Conservation (phyloP, 2,113 vertebrate species). For the Dipodomys stephensi region DNA sequence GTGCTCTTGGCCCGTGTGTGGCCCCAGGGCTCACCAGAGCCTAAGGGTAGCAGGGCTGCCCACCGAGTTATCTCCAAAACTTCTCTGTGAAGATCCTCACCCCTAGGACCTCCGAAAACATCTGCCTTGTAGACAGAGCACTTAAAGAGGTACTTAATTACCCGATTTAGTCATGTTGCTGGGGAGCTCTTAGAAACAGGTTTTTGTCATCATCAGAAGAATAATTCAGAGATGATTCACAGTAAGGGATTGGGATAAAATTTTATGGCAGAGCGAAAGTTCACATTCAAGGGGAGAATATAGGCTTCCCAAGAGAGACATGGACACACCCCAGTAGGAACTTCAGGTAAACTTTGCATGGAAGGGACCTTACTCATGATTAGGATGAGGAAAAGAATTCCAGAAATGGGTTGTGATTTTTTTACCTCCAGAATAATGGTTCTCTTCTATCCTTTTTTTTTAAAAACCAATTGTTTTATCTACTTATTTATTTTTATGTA, state of each 20-base stretch:
- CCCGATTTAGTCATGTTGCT: neutral
- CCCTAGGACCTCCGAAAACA: neutral
- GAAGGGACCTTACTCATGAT: neutral
- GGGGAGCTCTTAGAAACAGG: neutral
- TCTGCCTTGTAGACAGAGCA: neutral
- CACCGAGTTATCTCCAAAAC: neutral
- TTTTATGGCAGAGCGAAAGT: neutral
- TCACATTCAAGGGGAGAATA: neutral
- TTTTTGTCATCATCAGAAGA: neutral
- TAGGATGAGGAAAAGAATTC: neutral
- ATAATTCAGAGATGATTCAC: neutral
- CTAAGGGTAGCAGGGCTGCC: neutral
- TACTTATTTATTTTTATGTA: too few species aligned
- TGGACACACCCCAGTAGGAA: neutral
- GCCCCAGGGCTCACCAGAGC: fast-evolving
- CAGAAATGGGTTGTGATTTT: too few species aligned
- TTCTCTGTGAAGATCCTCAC: neutral
- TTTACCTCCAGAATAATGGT: too few species aligned
- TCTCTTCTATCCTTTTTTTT: neutral
- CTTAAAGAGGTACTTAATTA: neutral
- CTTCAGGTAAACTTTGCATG: neutral
- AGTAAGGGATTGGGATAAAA: neutral
- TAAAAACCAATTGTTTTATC: too few species aligned
- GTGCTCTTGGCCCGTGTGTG: neutral
- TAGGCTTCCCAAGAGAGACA: neutral